These are phyloP conservation scores for Ferrisia virgata DNA, from an alignment of 2,888 invertebrate species.

Conservation along the genomic window DNA sequence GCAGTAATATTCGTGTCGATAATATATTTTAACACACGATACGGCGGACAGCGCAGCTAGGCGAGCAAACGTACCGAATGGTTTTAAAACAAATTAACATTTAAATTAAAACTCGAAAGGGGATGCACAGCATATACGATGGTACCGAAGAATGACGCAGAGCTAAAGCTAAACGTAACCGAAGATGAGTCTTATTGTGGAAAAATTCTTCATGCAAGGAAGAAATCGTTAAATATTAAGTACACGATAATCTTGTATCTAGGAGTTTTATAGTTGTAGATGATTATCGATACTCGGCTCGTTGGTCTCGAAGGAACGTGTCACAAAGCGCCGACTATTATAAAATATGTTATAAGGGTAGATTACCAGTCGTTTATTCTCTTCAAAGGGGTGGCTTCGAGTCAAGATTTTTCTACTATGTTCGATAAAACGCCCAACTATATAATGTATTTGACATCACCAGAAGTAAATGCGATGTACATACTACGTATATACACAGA, in stretches of 20 bases:
- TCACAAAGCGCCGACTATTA: constrained; percentile 41
- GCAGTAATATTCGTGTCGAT: background rate
- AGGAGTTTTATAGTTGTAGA: constrained; percentile 34
- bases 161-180: background rate
- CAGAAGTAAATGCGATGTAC: too few relatives aligned
- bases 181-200: background rate
- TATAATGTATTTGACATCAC: too few relatives aligned
- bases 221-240: constrained; percentile 40
- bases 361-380: constrained; percentile 38
- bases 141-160: background rate
- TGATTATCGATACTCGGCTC: constrained; percentile 18
- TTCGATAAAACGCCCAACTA: background rate
- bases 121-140: background rate
- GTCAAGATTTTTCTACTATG: constrained; percentile 16
- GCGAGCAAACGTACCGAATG: background rate
- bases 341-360: constrained; percentile 41
- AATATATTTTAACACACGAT: background rate
- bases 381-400: constrained; percentile 36
- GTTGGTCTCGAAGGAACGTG: constrained; percentile 37
- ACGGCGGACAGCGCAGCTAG: too few relatives aligned
- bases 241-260: constrained; percentile 38
- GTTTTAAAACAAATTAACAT: constrained; percentile 42
- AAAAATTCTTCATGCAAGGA: background rate
- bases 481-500: too few relatives aligned
- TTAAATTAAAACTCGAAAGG: constrained; percentile 39